Evolutionary conservation across 2,888 invertebrate genomes (phyloP).

Genomic region (Nemotelus pantherinus): DNA sequence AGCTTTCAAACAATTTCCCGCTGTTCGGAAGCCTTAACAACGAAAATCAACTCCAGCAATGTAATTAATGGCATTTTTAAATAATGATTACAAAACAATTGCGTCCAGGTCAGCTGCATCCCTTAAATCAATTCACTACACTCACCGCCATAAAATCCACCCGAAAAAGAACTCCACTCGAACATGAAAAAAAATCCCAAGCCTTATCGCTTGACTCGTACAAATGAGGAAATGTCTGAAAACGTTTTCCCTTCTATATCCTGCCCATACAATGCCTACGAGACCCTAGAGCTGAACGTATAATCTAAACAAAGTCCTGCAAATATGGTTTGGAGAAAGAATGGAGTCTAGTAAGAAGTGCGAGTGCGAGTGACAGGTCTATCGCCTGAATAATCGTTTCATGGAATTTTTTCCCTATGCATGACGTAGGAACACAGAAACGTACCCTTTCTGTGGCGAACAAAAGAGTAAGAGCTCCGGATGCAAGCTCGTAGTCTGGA

Average conservation of each 20-base stretch:
- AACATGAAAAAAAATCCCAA: neutral
- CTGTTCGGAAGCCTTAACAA: too few relatives aligned
- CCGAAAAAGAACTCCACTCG: too few relatives aligned
- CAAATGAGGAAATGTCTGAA: conserved; percentile 19
- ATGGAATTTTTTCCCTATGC: conserved; percentile 21
- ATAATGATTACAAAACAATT: too few relatives aligned
- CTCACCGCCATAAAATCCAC: too few relatives aligned
- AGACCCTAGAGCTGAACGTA: neutral
- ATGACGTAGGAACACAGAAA: neutral
- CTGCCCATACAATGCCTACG: neutral
- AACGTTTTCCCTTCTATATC: neutral
- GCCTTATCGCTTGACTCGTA: conserved; percentile 1
- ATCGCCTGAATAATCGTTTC: conserved; percentile 49
- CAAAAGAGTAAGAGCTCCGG: conserved; percentile 3
- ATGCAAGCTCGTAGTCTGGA: neutral
- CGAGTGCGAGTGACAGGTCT: conserved; percentile 47
- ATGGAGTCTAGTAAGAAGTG: conserved; percentile 38
- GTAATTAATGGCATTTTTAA: too few relatives aligned
- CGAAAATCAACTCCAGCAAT: too few relatives aligned
- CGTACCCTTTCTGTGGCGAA: conserved; percentile 2
- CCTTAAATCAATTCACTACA: too few relatives aligned
- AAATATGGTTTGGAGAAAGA: conserved; percentile 28
- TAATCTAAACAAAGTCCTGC: neutral
- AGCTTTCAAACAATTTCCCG: too few relatives aligned
- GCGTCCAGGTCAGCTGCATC: too few relatives aligned